A percentile compares a stretch with the other conserved stretches of the same genome.
Conservation (phyloP, 2,113 vertebrate species). For the Cebidichthys violaceus region DNA sequence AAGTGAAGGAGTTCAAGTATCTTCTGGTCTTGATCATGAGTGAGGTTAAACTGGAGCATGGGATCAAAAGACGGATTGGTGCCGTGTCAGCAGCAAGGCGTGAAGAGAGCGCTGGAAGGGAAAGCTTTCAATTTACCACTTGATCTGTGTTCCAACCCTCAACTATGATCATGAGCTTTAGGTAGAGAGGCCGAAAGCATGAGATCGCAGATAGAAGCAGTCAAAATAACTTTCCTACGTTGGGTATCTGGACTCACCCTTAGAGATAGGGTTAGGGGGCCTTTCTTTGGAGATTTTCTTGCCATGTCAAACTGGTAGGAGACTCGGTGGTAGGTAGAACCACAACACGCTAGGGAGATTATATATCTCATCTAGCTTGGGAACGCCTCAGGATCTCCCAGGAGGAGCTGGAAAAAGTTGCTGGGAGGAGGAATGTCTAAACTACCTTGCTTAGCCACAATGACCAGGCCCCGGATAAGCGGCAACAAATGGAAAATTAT, state of each 20-base stretch:
- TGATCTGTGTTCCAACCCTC: background rate
- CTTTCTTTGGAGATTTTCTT: background rate
- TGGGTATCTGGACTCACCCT: background rate
- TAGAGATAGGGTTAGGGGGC: background rate
- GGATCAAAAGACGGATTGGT: background rate
- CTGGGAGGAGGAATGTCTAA: background rate
- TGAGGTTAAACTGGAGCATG: background rate
- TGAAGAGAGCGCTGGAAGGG: background rate
- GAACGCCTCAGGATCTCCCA: background rate
- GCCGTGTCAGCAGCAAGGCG: background rate
- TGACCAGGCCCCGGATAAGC: background rate
- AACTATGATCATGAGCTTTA: background rate
- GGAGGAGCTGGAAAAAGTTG: background rate
- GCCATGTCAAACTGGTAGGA: background rate
- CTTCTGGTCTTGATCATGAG: background rate
- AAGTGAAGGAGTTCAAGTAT: background rate
- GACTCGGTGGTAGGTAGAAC: background rate
- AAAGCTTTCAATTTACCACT: background rate
- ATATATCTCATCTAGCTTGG: background rate
- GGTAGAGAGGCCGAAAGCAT: background rate
- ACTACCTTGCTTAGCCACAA: background rate
- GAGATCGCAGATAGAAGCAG: background rate
- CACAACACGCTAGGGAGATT: background rate
- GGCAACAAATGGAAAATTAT: background rate
- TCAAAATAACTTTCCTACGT: background rate